Evolutionary conservation across 2,888 invertebrate species (phyloP).

Genomic region (Erpobdella octoculata): DNA sequence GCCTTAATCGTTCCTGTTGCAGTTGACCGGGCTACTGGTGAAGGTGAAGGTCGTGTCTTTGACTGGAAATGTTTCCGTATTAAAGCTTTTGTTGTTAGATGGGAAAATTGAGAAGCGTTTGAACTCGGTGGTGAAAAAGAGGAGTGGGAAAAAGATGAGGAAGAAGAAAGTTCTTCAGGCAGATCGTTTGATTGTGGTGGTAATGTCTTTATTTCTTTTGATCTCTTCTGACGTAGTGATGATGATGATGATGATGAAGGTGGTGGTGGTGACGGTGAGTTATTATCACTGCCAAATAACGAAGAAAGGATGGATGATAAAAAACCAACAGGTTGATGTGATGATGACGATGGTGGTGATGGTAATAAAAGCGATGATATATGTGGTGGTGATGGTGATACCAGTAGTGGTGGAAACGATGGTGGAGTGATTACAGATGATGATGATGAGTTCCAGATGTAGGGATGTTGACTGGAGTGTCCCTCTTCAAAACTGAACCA

Average conservation of each 20-base stretch:
- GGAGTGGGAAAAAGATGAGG: not conserved
- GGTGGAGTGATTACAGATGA: not conserved
- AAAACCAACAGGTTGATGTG: too few species aligned
- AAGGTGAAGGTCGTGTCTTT: too few species aligned
- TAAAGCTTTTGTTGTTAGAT: not conserved
- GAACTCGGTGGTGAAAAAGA: not conserved
- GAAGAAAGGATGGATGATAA: too few species aligned
- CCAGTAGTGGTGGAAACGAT: not conserved
- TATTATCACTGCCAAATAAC: too few species aligned
- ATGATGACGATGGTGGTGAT: slow-evolving; percentile 23
- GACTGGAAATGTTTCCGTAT: too few species aligned
- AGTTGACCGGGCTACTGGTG: too few species aligned
- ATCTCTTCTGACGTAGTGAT: not conserved
- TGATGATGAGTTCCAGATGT: slow-evolving; percentile 9
- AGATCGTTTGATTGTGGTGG: not conserved
- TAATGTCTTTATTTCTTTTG: too few species aligned
- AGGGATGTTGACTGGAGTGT: not conserved
- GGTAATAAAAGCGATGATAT: not conserved
- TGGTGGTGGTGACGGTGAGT: not conserved
- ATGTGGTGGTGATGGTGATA: slow-evolving; percentile 7
- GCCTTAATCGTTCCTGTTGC: too few species aligned
- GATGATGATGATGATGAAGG: not conserved
- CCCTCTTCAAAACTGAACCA: not conserved
- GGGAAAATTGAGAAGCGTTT: not conserved
- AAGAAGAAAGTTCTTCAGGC: not conserved